Percentiles rank a stretch among this genome's conserved stretches.
Evolutionary conservation across 2,888 invertebrate genomes (phyloP).

Genomic region (Anthrax anthrax): DNA sequence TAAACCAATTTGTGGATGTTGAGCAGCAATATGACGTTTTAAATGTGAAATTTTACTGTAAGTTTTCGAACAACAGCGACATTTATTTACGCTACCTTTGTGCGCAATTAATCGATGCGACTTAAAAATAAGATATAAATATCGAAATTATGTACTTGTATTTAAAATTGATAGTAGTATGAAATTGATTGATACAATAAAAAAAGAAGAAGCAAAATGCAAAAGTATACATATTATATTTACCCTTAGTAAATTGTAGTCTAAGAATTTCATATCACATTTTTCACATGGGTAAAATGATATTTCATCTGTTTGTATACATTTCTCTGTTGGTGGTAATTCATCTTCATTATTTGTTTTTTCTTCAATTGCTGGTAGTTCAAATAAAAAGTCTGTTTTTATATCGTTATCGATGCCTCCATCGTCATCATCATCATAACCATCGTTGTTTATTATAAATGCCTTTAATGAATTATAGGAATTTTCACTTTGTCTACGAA

Average conservation of each 20-base stretch:
- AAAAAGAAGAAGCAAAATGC: too few species aligned
- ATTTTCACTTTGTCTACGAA: constrained; percentile 27
- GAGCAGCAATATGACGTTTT: constrained; percentile 25
- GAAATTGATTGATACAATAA: too few species aligned
- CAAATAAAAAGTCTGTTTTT: neutral
- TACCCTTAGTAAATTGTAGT: constrained; percentile 18
- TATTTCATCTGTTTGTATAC: constrained; percentile 27
- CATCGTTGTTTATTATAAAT: neutral
- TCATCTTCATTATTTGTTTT: neutral
- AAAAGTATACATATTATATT: too few species aligned
- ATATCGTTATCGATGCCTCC: too few species aligned
- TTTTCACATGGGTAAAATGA: constrained; percentile 25
- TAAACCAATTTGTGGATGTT: constrained; percentile 17
- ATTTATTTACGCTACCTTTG: constrained; percentile 19
- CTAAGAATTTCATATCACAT: constrained; percentile 26
- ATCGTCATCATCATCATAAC: neutral
- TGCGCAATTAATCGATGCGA: constrained; percentile 20
- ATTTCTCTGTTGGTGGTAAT: constrained; percentile 10
- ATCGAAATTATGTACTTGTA: too few species aligned
- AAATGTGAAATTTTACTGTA: constrained; percentile 29
- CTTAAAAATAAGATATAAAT: constrained; percentile 4
- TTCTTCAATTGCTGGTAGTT: neutral
- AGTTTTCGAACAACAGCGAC: constrained; percentile 33
- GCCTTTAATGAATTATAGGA: constrained; percentile 23
- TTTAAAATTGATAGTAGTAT: too few species aligned